Evolutionary conservation across 2,888 invertebrate genomes (phyloP), one percentile per base, ranked within the genome.

Genomic region (Euproctis similis): DNA sequence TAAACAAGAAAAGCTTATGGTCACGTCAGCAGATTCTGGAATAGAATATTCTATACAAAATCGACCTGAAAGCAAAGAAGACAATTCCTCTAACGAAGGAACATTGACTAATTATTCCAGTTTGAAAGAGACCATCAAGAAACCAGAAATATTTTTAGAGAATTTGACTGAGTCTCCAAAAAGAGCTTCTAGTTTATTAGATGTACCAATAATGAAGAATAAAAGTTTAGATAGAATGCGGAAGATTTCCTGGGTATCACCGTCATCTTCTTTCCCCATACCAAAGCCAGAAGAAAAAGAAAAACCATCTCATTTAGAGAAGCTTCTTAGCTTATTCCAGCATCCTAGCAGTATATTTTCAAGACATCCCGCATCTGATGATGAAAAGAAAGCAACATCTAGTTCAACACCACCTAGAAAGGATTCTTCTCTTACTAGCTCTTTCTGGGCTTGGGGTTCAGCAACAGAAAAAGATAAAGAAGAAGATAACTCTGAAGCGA

Each of bases 261-360:
- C 35, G 2, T 85, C 86, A 1, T 75, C 84, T 1, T 54, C 81
- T 35, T 75, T 81, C 45, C 69, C 76, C 22, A 59, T 80, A 39
- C 71, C 76, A 0, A 66, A 63, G 34, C 64, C 64, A 1, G 78
- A 82, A 4, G 81, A 82, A 1, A 73, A 70, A 27, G 81, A 81
- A 8, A 85, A 85, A 36, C 87, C 88, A 0, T 86, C 88, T 4
- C 87, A 89, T 53, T 71, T 91, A 27, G 90, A 90, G 39, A 90
- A 89, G 53, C 61, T 91, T 2, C 54, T 90, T 0, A 89, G 89
- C 12, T 50, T 91, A 2, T 90, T 91, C 56, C 89, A 89, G 41
- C 87, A 89, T 56, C 88, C 90, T 0, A 81, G 84, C 26, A 86
- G 85, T 44, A 63, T 90, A 27, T 90, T 90, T 51, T 86, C 88